These are phyloP conservation scores for Tragelaphus imberbis DNA, from an alignment of 2,113 vertebrate species.

Conservation along the genomic window DNA sequence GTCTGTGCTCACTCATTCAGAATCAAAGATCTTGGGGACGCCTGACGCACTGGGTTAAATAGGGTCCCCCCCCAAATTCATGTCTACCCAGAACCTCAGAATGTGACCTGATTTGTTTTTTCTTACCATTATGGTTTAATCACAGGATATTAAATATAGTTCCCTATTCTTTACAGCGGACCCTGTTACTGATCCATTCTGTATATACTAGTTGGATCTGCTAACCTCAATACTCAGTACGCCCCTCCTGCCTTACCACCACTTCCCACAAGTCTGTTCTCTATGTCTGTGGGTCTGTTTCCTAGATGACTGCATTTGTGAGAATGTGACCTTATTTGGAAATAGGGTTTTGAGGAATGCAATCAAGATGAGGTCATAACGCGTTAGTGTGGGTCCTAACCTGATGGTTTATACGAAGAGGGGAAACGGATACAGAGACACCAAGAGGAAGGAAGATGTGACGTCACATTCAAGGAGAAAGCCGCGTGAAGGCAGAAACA, in stretches of 20 bases:
- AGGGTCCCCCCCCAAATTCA: background rate
- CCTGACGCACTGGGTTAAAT: background rate
- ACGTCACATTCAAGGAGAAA: background rate
- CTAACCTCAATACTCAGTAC: background rate
- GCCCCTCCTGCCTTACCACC: background rate
- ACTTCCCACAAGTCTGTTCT: background rate
- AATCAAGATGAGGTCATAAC: too few species aligned
- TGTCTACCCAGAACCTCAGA: background rate
- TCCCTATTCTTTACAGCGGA: background rate
- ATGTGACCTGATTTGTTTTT: background rate
- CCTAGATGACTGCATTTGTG: background rate
- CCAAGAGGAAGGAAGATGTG: background rate
- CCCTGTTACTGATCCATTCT: background rate
- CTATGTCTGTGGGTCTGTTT: background rate
- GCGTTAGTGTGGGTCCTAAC: background rate
- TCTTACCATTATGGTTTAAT: background rate
- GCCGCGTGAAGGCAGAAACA: accelerated
- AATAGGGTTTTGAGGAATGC: background rate
- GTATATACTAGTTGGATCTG: background rate
- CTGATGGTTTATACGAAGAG: background rate
- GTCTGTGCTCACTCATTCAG: background rate
- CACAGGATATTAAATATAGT: background rate
- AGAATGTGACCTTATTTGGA: background rate
- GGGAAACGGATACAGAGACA: background rate
- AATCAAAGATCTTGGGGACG: background rate